A percentile compares a stretch with the other conserved stretches of the same genome.
phyloP scores from a whole-genome alignment of 2,113 vertebrate genomes.

The Anarrhichthys ocellatus region DNA sequence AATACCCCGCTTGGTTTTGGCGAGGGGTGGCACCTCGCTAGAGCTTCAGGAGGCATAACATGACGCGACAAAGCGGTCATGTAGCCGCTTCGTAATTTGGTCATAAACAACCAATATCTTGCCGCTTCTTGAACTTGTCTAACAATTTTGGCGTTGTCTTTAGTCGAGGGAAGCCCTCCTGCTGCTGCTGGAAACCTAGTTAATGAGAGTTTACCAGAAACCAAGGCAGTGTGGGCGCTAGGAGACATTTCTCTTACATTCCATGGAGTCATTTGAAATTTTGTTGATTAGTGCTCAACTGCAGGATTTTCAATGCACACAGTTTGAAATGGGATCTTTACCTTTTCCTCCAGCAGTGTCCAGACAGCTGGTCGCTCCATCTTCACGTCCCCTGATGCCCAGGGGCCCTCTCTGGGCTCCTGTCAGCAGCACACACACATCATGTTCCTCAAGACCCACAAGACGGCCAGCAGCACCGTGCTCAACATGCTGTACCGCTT shows the following conservation, averaged over 20 bases:
- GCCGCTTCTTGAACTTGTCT: background rate
- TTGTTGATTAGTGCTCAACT: background rate
- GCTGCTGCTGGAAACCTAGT: background rate
- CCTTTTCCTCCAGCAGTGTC: constrained; percentile 62
- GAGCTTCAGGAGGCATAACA: background rate
- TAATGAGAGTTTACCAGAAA: background rate
- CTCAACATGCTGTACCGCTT: constrained; percentile 93
- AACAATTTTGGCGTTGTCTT: background rate
- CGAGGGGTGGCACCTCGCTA: background rate
- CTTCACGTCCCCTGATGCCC: constrained; percentile 74
- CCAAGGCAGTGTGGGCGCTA: background rate
- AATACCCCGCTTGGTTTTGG: background rate
- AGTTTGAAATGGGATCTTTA: background rate
- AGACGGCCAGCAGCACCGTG: constrained; percentile 94
- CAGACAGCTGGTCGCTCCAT: constrained; percentile 73
- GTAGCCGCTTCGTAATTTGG: background rate
- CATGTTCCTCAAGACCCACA: constrained; percentile 95
- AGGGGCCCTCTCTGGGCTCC: constrained; percentile 77
- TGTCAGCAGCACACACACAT: constrained; percentile 86
- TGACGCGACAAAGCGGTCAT: background rate
- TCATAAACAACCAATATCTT: background rate
- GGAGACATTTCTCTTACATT: background rate
- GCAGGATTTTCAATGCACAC: background rate
- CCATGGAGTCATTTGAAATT: background rate
- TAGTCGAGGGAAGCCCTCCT: no score